Conservation (phyloP, 2,113 vertebrate genomes). For the Onychostruthus taczanowskii region DNA sequence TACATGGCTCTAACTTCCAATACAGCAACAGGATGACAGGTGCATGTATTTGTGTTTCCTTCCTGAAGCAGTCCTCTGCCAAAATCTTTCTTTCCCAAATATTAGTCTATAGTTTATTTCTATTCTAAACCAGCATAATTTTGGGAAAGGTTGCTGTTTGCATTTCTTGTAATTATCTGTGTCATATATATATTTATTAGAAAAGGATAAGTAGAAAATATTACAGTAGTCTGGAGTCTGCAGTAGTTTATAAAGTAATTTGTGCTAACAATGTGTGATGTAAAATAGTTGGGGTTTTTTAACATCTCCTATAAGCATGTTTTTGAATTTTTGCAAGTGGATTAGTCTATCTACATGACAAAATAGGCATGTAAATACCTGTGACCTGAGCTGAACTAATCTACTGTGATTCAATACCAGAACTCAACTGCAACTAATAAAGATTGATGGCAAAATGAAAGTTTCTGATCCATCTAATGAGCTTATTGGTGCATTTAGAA, state of each 20-base stretch:
- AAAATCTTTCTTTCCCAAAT: neutral
- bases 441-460: slow-evolving; percentile 25
- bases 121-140: neutral
- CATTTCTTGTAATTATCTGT: neutral
- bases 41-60: neutral
- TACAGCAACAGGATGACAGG: neutral
- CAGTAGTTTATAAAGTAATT: neutral
- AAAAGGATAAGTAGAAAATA: neutral
- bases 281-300: neutral
- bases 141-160: neutral
- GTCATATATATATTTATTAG: neutral
- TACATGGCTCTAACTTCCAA: neutral
- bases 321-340: neutral
- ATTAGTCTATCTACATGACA: neutral
- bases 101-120: neutral
- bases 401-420: neutral
- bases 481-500: neutral
- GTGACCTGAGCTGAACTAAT: slow-evolving; percentile 8
- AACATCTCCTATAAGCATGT: neutral
- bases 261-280: neutral
- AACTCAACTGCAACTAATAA: slow-evolving; percentile 42
- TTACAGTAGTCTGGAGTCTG: neutral
- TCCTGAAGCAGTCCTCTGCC: neutral
- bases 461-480: slow-evolving; percentile 29
- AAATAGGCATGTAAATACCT: slow-evolving; percentile 23